Percentiles rank a stretch among this genome's conserved stretches.
Evolutionary conservation across 1,140 invertebrate species (phyloP).

Genomic region (Bombus confusus): DNA sequence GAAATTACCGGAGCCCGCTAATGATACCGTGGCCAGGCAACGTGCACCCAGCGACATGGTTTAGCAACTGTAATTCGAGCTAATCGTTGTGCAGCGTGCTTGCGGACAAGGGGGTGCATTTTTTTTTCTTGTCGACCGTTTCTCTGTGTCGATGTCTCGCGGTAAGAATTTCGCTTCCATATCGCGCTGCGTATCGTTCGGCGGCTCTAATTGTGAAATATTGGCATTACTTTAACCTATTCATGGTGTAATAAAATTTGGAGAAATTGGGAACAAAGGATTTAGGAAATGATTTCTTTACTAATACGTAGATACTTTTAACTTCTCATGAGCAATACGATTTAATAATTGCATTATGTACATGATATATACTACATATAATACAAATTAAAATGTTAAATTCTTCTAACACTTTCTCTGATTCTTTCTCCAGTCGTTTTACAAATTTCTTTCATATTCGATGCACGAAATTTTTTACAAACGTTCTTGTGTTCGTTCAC

Average conservation of each 20-base stretch:
- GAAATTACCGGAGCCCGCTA: slow-evolving; percentile 24
- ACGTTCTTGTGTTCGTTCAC: not conserved
- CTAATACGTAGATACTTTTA: not conserved
- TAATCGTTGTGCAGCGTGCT: not conserved
- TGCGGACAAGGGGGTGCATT: not conserved
- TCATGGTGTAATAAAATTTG: not conserved
- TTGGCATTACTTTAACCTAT: not conserved
- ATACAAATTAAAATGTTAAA: not conserved
- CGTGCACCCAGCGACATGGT: not conserved
- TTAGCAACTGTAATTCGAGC: not conserved
- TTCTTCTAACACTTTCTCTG: not conserved
- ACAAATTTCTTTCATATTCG: not conserved
- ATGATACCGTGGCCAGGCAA: slow-evolving; percentile 8
- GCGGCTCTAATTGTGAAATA: too few species aligned
- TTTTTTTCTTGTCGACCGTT: not conserved
- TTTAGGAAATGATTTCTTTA: not conserved
- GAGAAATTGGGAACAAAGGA: not conserved
- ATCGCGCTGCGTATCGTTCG: not conserved
- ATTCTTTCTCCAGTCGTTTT: not conserved
- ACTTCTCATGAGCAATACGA: not conserved
- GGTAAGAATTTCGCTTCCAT: not conserved
- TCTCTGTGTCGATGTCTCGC: not conserved
- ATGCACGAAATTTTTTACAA: not conserved
- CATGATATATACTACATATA: not conserved
- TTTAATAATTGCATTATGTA: not conserved